Percentiles rank a stretch among this genome's conserved stretches.
These are phyloP conservation scores for Podarcis muralis DNA, from an alignment of 2,113 vertebrate species.

Conservation along the genomic window DNA sequence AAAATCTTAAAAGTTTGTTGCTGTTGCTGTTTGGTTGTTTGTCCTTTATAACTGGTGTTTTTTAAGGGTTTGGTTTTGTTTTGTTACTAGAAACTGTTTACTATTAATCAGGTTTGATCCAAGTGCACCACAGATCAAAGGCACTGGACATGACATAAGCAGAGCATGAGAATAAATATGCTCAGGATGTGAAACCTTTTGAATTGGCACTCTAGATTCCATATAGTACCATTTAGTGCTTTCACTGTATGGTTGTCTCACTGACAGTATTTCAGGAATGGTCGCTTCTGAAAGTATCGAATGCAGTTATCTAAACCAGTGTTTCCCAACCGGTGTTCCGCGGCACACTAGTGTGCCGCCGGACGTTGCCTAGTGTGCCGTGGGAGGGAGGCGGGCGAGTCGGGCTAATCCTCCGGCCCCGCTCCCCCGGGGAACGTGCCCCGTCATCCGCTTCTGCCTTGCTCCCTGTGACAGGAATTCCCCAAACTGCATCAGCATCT, in stretches of 20 bases:
- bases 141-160: neutral
- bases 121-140: slow-evolving; percentile 60
- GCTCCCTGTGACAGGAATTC: no score
- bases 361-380: no score
- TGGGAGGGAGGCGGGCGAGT: no score
- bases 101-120: slow-evolving; percentile 46
- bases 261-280: neutral
- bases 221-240: neutral
- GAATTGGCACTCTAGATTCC: neutral
- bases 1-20: slow-evolving; percentile 25
- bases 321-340: no score
- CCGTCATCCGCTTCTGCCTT: no score
- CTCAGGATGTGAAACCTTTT: slow-evolving; percentile 28
- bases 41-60: slow-evolving; percentile 32
- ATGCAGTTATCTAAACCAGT: neutral
- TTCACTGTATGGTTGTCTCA: slow-evolving; percentile 17
- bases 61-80: neutral
- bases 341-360: no score
- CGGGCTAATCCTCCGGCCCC: no score
- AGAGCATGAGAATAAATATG: neutral
- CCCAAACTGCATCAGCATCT: no score
- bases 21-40: neutral
- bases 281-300: neutral
- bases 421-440: no score
- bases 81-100: neutral